A percentile compares a stretch with the other conserved stretches of the same genome.
phyloP scores from a whole-genome alignment of 2,113 vertebrate genomes.

The Campylomormyrus tamandua region DNA sequence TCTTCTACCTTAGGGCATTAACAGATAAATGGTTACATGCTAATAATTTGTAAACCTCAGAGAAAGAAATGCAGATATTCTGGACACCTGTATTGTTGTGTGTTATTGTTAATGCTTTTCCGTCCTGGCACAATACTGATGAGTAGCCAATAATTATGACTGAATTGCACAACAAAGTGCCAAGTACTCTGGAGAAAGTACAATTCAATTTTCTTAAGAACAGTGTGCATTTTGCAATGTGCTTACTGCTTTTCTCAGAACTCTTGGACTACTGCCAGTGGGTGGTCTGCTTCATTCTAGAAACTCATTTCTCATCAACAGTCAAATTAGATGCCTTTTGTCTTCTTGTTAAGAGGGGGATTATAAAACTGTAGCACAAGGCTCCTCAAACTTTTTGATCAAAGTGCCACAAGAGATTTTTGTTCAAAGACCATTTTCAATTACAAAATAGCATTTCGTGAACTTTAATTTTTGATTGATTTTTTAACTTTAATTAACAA shows the following conservation, averaged over 20 bases:
- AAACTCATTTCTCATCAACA: not conserved
- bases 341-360: not conserved
- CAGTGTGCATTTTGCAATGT: not conserved
- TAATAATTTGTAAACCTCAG: not conserved
- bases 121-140: not conserved
- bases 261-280: not conserved
- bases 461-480: not conserved
- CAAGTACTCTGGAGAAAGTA: not conserved
- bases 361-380: not conserved
- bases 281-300: not conserved
- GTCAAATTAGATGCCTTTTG: not conserved
- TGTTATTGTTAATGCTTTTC: not conserved
- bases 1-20: not conserved
- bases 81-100: not conserved
- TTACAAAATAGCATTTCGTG: not conserved
- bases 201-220: not conserved
- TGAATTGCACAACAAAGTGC: not conserved
- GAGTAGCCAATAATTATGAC: not conserved
- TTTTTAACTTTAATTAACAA: not conserved
- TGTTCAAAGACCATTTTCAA: not conserved
- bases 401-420: not conserved
- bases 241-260: not conserved
- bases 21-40: not conserved
- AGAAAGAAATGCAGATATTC: not conserved
- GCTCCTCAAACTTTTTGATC: not conserved